Conservation (phyloP, 2,888 invertebrate species). For the Perizoma affinitatum region DNA sequence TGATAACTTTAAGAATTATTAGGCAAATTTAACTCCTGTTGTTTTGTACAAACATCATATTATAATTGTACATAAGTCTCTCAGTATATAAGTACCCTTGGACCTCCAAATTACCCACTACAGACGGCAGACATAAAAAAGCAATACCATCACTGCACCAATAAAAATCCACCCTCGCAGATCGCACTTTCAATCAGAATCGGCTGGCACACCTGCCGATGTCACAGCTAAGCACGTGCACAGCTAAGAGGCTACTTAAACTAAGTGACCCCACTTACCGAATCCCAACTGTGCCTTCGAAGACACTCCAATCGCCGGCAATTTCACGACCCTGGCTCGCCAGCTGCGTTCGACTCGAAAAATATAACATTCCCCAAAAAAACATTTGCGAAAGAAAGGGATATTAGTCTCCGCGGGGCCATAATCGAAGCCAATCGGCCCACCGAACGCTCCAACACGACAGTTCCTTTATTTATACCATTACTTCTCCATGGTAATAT, state of each 20-base stretch:
- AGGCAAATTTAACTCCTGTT: too few relatives aligned
- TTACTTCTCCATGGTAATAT: slow-evolving; percentile 67
- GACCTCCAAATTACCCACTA: slow-evolving; percentile 18
- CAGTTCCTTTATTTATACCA: slow-evolving; percentile 76
- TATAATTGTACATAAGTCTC: not conserved
- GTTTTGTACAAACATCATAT: not conserved
- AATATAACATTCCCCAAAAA: slow-evolving; percentile 80
- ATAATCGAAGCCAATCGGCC: slow-evolving; percentile 83
- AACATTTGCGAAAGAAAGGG: slow-evolving; percentile 80
- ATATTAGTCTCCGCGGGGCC: slow-evolving; percentile 82
- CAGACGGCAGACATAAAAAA: slow-evolving; percentile 41
- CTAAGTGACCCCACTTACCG: slow-evolving; percentile 78
- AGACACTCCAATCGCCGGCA: slow-evolving; percentile 65
- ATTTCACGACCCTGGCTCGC: slow-evolving; percentile 71
- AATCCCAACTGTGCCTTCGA: slow-evolving; percentile 67
- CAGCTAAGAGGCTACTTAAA: slow-evolving; percentile 79
- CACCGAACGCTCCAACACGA: slow-evolving; percentile 70
- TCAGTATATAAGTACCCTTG: not conserved
- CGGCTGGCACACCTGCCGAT: slow-evolving; percentile 73
- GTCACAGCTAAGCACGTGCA: slow-evolving; percentile 68
- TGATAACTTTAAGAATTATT: too few relatives aligned
- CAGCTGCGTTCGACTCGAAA: slow-evolving; percentile 80
- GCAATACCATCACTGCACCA: slow-evolving; percentile 54
- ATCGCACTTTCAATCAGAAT: slow-evolving; percentile 77
- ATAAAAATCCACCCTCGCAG: slow-evolving; percentile 63